phyloP scores from a whole-genome alignment of 2,113 vertebrate species.

The Promerops cafer region DNA sequence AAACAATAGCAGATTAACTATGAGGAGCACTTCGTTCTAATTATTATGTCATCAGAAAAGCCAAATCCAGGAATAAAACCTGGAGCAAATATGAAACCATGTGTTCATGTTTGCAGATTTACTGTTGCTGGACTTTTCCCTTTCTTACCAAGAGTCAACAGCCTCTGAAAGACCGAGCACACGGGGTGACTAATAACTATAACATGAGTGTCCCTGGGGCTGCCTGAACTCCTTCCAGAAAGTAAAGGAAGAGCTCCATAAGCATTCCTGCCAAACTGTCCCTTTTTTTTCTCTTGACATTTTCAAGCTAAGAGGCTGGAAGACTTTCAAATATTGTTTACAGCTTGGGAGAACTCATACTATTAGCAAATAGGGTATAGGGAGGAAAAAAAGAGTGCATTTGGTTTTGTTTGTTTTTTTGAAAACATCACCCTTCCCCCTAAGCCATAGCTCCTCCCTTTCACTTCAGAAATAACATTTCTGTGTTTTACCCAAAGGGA shows the following conservation, averaged over 20 bases:
- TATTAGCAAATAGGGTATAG: background rate
- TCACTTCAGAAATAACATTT: background rate
- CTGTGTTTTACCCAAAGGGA: background rate
- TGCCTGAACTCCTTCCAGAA: background rate
- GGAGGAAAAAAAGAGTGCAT: background rate
- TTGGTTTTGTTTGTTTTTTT: background rate
- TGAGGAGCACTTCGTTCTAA: background rate
- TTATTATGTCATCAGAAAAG: background rate
- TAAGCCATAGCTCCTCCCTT: background rate
- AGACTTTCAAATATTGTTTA: background rate
- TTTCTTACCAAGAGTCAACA: background rate
- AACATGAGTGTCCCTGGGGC: background rate
- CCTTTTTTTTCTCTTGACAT: background rate
- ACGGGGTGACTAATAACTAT: background rate
- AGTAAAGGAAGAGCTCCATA: background rate
- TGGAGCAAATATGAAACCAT: background rate
- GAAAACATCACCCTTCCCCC: background rate
- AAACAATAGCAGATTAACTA: background rate
- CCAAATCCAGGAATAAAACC: background rate
- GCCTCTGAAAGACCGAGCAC: background rate
- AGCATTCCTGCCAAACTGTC: background rate
- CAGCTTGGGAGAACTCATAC: background rate
- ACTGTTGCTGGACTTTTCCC: constrained; percentile 5
- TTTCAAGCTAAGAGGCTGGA: background rate
- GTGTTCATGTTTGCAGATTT: background rate